Evolutionary conservation across 2,888 invertebrate species (phyloP).

Genomic region (Acholoe squamosa): DNA sequence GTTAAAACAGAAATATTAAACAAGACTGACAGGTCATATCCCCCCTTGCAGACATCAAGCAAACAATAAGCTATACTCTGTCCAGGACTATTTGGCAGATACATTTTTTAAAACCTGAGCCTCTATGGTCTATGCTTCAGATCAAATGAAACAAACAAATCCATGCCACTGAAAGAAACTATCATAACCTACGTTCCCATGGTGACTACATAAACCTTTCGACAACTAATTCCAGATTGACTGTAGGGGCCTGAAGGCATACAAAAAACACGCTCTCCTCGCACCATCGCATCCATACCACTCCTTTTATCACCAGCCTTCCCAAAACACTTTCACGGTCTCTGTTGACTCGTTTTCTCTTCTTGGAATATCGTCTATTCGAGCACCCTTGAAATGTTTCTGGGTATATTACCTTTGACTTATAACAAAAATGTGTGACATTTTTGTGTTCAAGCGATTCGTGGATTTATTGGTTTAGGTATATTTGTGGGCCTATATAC

Average conservation of each 20-base stretch:
- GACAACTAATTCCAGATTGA: too few species aligned
- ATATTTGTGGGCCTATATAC: too few species aligned
- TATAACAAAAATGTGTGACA: conserved; percentile 13
- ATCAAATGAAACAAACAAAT: not conserved
- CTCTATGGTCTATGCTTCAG: too few species aligned
- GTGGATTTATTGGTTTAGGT: not conserved
- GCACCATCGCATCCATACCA: not conserved
- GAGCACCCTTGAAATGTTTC: conserved; percentile 36
- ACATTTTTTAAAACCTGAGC: too few species aligned
- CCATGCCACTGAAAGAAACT: not conserved
- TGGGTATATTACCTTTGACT: not conserved
- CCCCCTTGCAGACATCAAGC: conserved; percentile 1
- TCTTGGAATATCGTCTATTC: not conserved
- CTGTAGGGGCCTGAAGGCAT: too few species aligned
- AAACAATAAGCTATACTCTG: not conserved
- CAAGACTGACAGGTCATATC: conserved; percentile 31
- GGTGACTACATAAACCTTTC: too few species aligned
- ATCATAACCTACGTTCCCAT: too few species aligned
- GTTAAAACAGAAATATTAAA: conserved; percentile 53
- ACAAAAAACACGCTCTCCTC: not conserved
- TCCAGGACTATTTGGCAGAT: too few species aligned
- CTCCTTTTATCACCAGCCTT: not conserved
- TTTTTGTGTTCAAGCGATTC: not conserved
- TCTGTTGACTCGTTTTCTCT: conserved; percentile 24
- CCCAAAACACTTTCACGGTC: not conserved